Conservation (phyloP, 2,113 vertebrate genomes). For the Pterocles orientalis region DNA sequence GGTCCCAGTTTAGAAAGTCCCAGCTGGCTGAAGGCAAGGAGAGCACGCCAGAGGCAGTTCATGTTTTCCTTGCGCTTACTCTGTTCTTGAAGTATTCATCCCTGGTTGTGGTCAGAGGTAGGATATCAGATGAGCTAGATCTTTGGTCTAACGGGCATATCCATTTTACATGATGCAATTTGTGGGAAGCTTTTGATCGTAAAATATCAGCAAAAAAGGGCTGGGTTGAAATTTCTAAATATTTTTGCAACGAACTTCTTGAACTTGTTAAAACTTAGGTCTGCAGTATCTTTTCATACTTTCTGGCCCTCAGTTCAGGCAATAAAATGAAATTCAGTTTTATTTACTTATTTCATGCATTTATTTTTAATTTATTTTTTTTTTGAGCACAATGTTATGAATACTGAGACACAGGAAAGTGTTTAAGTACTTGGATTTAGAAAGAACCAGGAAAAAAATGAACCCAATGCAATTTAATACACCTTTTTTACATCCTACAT, state of each 20-base stretch:
- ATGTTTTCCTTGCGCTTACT: background rate
- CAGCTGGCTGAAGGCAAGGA: background rate
- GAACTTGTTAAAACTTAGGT: background rate
- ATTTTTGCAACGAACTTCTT: background rate
- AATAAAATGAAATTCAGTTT: background rate
- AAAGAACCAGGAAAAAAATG: background rate
- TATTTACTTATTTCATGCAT: background rate
- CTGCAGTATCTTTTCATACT: background rate
- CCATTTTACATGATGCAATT: background rate
- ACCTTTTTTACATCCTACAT: background rate
- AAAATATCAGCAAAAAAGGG: background rate
- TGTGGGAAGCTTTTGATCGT: background rate
- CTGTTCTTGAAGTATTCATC: background rate
- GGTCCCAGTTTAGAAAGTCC: background rate
- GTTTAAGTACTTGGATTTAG: background rate
- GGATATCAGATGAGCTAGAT: background rate
- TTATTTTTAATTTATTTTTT: background rate
- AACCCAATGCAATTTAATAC: background rate
- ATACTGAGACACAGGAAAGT: background rate
- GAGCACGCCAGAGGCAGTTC: background rate
- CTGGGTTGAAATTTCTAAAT: background rate
- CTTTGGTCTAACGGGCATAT: background rate
- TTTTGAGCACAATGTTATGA: background rate
- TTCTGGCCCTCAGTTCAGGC: background rate
- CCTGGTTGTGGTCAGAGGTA: background rate